Percentiles rank a stretch among this genome's conserved stretches.
These are phyloP conservation scores for Neotoma lepida DNA, from an alignment of 2,113 vertebrate species.

Conservation along the genomic window DNA sequence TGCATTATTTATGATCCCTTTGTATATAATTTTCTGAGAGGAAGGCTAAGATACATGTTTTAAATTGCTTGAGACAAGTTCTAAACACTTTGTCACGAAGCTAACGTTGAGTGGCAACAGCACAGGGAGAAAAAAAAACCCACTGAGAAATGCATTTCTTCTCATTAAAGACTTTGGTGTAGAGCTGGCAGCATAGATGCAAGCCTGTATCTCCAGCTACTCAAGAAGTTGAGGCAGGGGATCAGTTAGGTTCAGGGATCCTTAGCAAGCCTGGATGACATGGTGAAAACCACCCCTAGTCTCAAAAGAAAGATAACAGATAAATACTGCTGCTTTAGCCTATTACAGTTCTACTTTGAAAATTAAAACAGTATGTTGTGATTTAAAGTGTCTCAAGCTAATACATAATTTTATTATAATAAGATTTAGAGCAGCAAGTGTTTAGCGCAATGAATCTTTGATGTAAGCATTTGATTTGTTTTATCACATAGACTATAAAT, in stretches of 20 bases:
- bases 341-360: neutral
- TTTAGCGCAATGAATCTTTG: neutral
- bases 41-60: neutral
- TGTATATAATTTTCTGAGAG: neutral
- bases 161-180: neutral
- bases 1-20: neutral
- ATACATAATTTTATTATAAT: constrained; percentile 1
- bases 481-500: neutral
- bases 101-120: neutral
- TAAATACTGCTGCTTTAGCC: neutral
- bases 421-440: constrained; percentile 20
- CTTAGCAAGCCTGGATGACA: neutral
- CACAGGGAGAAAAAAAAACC: neutral
- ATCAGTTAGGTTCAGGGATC: neutral
- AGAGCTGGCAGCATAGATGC: too few species aligned
- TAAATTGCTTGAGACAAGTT: neutral
- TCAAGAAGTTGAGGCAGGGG: neutral
- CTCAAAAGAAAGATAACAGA: neutral
- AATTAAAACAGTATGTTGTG: neutral
- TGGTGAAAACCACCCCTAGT: neutral
- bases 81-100: neutral
- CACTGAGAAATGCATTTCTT: neutral
- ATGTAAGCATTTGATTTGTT: neutral
- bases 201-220: neutral
- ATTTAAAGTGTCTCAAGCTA: neutral